Conservation (phyloP, 2,888 invertebrate species). For the Crematogaster levior region DNA sequence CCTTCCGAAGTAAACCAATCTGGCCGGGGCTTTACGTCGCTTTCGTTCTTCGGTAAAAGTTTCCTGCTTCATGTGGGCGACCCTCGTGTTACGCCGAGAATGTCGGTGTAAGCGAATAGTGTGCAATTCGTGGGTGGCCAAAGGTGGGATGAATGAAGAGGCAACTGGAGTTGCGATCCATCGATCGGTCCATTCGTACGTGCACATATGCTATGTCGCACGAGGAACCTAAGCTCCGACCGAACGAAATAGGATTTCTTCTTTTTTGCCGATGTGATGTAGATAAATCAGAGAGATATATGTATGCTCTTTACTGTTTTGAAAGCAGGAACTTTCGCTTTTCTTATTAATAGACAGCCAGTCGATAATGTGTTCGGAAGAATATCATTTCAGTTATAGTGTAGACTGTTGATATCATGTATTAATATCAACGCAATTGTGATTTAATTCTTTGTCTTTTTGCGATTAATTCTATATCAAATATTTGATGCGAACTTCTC, state of each 20-base stretch:
- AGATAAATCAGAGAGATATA: conserved; percentile 20
- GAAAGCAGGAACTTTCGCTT: not conserved
- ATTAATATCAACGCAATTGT: not conserved
- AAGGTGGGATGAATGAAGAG: conserved; percentile 59
- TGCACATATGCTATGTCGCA: conserved; percentile 6
- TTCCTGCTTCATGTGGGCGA: conserved; percentile 49
- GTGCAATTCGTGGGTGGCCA: conserved; percentile 21
- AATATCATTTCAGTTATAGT: not conserved
- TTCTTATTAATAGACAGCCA: not conserved
- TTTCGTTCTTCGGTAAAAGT: conserved; percentile 73
- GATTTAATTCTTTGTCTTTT: not conserved
- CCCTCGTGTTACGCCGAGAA: not conserved
- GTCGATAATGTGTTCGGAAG: not conserved
- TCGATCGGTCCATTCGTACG: conserved; percentile 63
- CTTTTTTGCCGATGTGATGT: conserved; percentile 15
- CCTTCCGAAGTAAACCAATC: conserved; percentile 75
- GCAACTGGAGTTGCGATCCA: conserved; percentile 61
- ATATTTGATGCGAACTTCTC: too few species aligned
- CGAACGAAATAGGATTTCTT: conserved; percentile 31
- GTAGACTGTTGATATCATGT: not conserved
- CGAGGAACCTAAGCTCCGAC: not conserved
- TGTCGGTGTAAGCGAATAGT: conserved; percentile 5
- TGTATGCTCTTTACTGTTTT: not conserved
- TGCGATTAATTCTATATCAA: not conserved
- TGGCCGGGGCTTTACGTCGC: conserved; percentile 74